Base-by-base conservation (phyloP, 1,140 invertebrate genomes). In the Panagrolaimus sp. region DNA sequence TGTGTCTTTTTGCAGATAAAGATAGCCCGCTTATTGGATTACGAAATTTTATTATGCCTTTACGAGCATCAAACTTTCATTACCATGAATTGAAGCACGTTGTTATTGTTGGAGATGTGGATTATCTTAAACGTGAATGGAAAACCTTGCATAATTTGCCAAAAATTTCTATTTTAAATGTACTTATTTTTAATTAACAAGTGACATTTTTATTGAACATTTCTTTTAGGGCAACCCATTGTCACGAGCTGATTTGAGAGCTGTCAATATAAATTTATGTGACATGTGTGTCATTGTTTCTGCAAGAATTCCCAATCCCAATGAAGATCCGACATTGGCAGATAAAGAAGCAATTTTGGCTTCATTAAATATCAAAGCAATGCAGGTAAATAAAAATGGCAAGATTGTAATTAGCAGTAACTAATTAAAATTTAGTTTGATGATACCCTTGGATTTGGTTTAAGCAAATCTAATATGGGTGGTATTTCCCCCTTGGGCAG, bases 281-380 rank as follows among this genome's bases (percentile, higher is more conserved):
- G 95, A 98, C 88, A 98, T 98, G 96, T 87, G 86, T 78, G 88
- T 89, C 46, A 96, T 98, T 84, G 87, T 98, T 89, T 96, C 88
- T 82, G 93, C 94, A 79, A 96, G 92, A 88, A 91, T 89, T 89
- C 94, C 89, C 89, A 93, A 88, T 68, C 78, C 78, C 69, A 93
- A 96, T 85, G 96, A 98, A 87, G 96, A 98, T 87, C 93, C 94
- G 67, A 97, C 96, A 83, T 88, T 99, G 84, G 95, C 95, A 71
- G 96, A 99, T 87, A 98, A 99, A 87, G 96, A 98, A 86, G 95
- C 96, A 78, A 98, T 99, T 84, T 87, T 99, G 80, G 96, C 96
- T 80, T 98, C 94, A 74, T 88, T 99, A 69, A 99, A 99, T 87
- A 98, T 99, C 84, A 98, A 99, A 87, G 95, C 95, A 32, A 98